Evolutionary conservation across 2,888 invertebrate species (phyloP).

Genomic region (Ctenicera cuprea): DNA sequence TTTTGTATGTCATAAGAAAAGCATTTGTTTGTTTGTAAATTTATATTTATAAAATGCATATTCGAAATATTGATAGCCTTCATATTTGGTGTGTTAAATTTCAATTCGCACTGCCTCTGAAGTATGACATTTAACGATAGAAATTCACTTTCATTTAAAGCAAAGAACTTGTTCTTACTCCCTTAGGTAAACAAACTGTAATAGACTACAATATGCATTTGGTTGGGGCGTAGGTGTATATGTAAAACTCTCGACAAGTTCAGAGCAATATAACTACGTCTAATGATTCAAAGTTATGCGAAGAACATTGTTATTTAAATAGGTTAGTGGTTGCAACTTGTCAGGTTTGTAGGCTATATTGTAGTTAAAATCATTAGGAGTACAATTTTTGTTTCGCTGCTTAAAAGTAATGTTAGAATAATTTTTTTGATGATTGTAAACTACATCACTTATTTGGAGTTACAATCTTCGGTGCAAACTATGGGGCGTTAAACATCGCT

Average conservation of each 20-base stretch:
- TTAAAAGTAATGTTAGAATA: too few species aligned
- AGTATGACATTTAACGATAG: too few species aligned
- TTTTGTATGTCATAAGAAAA: too few species aligned
- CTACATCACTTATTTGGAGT: too few species aligned
- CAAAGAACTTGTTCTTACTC: not conserved
- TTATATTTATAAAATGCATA: too few species aligned
- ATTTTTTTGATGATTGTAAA: too few species aligned
- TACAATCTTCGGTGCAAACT: too few species aligned
- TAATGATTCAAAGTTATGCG: slow-evolving; percentile 17
- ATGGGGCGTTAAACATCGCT: too few species aligned
- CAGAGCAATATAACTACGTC: slow-evolving; percentile 6
- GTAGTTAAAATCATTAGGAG: not conserved
- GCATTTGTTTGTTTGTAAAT: too few species aligned
- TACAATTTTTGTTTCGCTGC: not conserved
- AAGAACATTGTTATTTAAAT: slow-evolving; percentile 13
- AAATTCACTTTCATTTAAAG: not conserved
- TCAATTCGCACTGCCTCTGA: too few species aligned
- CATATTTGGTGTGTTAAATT: too few species aligned
- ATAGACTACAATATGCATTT: not conserved
- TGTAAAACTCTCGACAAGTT: slow-evolving; percentile 8
- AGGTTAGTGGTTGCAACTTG: slow-evolving; percentile 11
- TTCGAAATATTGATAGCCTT: too few species aligned
- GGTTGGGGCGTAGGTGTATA: not conserved
- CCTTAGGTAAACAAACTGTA: slow-evolving; percentile 5
- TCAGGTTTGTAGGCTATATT: not conserved